Evolutionary conservation across 1,140 invertebrate species (phyloP), one percentile per base, ranked within the genome.

Genomic region (Mylabris phalerata): DNA sequence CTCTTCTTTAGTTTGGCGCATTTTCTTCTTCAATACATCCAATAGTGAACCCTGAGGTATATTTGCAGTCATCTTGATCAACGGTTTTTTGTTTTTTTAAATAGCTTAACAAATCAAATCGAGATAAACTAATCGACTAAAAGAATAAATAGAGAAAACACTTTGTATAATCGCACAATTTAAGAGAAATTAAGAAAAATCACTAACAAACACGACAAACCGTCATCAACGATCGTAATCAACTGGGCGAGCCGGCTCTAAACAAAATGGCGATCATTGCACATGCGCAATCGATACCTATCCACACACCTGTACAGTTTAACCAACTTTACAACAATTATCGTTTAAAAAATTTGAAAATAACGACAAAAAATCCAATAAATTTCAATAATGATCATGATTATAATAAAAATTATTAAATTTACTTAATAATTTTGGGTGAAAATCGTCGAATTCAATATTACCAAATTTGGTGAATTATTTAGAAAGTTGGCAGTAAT

Each of bases 1-100:
- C 82, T 98, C 95, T 75, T 97, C 93, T 80, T 96, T 96, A 61
- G 95, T 92, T 75, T 94, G 91, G 68, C 92, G 85, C 95, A 98
- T 98, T 86, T 98, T 99, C 84, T 97, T 96, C 84, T 98, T 98
- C 65, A 98, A 83, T 68, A 95, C 92, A 80, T 96, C 93, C 71
- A 96, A 81, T 63, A 97, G 84, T 68, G 88, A 88, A 70, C 89
- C 89, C 79, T 89, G 87, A 73, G 85, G 86, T 79, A 90, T 84
- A 79, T 88, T 90, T 69, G 88, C 84, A 79, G 88, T 88, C 89
- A 92, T 92, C 75, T 67, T 62, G 25, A 25, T 26, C 9, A 42
- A 10, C 10, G 4, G 42, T 42, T 46, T 48, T 62, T 49, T 56
- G 0, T 13, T 13, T 19, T 19, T 19, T 19, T 19, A 1, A 19